Conservation (phyloP, 2,113 vertebrate species). For the Ciconia stormi region DNA sequence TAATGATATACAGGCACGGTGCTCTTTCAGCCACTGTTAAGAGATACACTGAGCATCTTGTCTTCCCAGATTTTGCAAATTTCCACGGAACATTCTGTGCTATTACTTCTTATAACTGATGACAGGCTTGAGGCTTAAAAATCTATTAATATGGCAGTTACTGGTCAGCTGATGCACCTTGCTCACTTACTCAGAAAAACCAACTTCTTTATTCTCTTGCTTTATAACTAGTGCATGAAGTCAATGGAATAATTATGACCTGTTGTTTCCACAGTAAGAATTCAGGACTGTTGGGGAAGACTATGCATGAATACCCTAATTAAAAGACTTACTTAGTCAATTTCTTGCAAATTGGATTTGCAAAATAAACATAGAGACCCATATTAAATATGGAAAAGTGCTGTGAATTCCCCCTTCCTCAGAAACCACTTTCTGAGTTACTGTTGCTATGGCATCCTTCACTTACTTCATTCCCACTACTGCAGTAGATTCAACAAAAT, state of each 20-base stretch:
- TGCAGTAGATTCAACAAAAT: background rate
- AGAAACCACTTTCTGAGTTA: background rate
- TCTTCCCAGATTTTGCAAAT: background rate
- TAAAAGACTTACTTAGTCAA: background rate
- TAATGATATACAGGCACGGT: fast-evolving
- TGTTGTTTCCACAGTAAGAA: background rate
- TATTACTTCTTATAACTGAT: background rate
- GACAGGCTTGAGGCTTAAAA: background rate
- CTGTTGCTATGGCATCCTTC: slow-evolving; percentile 45
- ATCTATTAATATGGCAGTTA: background rate
- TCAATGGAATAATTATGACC: background rate
- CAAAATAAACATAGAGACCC: background rate
- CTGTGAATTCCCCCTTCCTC: background rate
- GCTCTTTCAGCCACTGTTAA: background rate
- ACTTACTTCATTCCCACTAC: background rate
- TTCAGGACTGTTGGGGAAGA: background rate
- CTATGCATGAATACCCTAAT: background rate
- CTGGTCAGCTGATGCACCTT: background rate
- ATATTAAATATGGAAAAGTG: background rate
- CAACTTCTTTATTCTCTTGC: background rate
- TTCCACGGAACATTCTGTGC: background rate
- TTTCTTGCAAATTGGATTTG: background rate
- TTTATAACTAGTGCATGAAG: background rate
- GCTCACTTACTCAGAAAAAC: background rate
- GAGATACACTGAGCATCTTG: background rate